Evolutionary conservation across 2,888 invertebrate genomes (phyloP), one percentile per base, ranked within the genome.

Genomic region (Julus scandinavius): DNA sequence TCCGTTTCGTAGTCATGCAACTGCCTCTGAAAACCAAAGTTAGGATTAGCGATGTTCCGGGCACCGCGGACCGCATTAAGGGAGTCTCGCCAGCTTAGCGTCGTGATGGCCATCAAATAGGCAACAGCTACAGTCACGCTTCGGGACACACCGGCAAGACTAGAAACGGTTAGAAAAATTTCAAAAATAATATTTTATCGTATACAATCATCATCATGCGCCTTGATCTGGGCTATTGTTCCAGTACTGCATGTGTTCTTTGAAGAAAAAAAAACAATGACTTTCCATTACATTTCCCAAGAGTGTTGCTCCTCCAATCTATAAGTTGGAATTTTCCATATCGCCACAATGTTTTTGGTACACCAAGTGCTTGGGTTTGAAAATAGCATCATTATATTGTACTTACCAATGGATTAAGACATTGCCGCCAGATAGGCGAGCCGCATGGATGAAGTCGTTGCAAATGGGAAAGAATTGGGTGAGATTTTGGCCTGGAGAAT

Each of bases 371-470:
- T 45, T 7, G 45, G 45, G 7, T n/a, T n/a, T 80, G 80, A 5
- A n/a, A 80, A 29, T n/a, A 80, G 0, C 0, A 11, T 40, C 83
- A 0, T 45, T 7, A 7, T 29, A 20, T n/a, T 20, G 9, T 20
- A 90, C 92, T 94, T 93, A 97, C 97, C 99, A 99, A 92, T 99
- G 99, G 91, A 99, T 97, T 45, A 99, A 95, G 83, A 97, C 97
- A 92, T 96, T 96, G 87, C 98, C 98, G 89, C 97, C 97, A 88
- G 96, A 94, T 45, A 97, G 94, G 58, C 99, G 94, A 1, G 98
- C 98, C 0, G 96, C 96, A 92, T 99, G 99, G 91, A 99, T 98
- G 92, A 99, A 99, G 92, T 99, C 98, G 93, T 98, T 98, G 93
- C 97, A 98, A 90, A 97, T 93, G 85, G 97, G 95, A 93, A 99